Percentiles rank a stretch among this genome's conserved stretches.
Evolutionary conservation across 2,113 vertebrate genomes (phyloP).

Genomic region (Pagrus major): DNA sequence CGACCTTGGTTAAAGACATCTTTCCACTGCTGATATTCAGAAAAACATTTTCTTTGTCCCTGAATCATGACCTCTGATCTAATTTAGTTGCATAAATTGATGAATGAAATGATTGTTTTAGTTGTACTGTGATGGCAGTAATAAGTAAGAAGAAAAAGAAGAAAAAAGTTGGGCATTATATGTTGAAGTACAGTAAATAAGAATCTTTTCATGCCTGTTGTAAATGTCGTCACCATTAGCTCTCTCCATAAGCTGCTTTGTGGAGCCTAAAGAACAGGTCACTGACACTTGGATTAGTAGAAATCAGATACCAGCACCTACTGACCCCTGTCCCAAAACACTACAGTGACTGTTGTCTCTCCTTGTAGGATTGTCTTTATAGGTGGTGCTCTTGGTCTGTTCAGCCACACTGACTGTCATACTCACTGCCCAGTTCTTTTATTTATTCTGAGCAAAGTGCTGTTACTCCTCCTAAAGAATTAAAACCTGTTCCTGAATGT

Average conservation of each 20-base stretch:
- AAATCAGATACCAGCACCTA: slow-evolving; percentile 29
- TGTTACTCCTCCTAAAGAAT: not conserved
- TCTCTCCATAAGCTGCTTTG: slow-evolving; percentile 10
- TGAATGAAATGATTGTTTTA: not conserved
- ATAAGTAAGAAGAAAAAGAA: not conserved
- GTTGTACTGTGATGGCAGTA: not conserved
- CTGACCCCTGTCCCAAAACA: slow-evolving; percentile 16
- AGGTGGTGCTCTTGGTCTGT: not conserved
- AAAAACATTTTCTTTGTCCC: not conserved
- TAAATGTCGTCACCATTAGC: not conserved
- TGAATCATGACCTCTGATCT: not conserved
- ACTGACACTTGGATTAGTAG: slow-evolving; percentile 45
- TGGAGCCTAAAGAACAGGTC: not conserved
- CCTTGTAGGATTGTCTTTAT: not conserved
- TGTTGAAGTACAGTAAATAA: not conserved
- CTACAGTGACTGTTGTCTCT: too few species aligned
- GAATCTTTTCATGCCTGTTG: not conserved
- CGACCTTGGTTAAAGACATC: not conserved
- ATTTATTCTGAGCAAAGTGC: too few species aligned
- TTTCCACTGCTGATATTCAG: not conserved
- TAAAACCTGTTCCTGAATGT: too few species aligned
- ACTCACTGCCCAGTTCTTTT: too few species aligned
- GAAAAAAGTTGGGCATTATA: not conserved
- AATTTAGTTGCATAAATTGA: not conserved
- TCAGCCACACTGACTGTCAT: too few species aligned